Base-by-base conservation (phyloP, 1,140 invertebrate species). In the Dryas iulia region DNA sequence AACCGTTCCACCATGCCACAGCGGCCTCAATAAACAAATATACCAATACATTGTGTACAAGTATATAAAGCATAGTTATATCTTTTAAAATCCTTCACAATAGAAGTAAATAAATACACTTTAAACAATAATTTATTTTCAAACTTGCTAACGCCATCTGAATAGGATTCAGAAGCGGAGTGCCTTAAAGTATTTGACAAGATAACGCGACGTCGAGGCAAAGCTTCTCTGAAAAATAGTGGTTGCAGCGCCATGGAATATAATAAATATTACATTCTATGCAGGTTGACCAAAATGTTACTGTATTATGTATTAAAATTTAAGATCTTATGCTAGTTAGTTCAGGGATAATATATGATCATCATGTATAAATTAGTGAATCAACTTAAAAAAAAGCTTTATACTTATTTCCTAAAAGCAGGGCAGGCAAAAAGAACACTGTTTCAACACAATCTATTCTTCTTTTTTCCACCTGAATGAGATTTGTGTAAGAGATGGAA, bases 161-260 rank as follows among this genome's bases (percentile, higher is more conserved):
- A 47, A 47, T 47, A 47, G 39, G 39, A 47, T 47, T 47, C 39
- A 47, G 39, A 18, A 47, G 39, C 18, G 14, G 18, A 47, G 39
- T 47, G 39, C 18, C n/a, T 47, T 47, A 47, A 47, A 47, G 39
- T 47, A 47, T 47, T 47, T 47, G 39, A 47, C 39, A 47, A 47
- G 39, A 47, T 47, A 47, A 47, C 39, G 39, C 39, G 39, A 47
- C 39, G 39, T 21, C 39, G 39, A 21, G 39, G 7, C 39, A 21
- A 47, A 47, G 39, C 39, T 47, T 1, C 39, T 21, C 18, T 47
- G 39, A 47, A 47, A 47, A 21, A 21, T 47, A 47, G 39, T 47
- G 14, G 8, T 33, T 14, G 39, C 8, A 10, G 39, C 39, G n/a
- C n/a, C 39, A 7, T 47, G 14, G 14, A 21, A 21, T 18, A 47